A percentile compares a stretch with the other conserved stretches of the same genome.
phyloP scores from a whole-genome alignment of 2,113 vertebrate genomes.

The Megaceryle torquata region DNA sequence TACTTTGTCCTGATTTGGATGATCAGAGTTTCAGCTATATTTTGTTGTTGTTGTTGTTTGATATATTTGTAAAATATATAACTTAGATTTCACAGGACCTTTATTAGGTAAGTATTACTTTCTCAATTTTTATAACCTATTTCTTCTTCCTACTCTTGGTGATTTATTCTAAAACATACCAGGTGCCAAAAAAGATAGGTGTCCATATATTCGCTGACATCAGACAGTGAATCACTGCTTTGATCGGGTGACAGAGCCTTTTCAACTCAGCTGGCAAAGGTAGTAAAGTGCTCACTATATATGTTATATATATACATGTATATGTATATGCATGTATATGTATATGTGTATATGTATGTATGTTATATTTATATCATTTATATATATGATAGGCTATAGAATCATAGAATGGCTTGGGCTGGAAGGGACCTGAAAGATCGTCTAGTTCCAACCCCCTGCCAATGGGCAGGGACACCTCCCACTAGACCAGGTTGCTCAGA shows the following conservation, averaged over 20 bases:
- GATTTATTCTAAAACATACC: not conserved
- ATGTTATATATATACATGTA: no score
- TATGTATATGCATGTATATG: no score
- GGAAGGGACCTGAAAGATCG: no score
- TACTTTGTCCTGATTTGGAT: slow-evolving; percentile 24
- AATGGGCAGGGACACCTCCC: no score
- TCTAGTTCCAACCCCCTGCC: no score
- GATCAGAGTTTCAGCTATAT: not conserved
- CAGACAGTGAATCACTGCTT: not conserved
- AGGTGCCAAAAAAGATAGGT: not conserved
- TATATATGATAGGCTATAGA: not conserved
- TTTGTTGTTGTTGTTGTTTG: not conserved
- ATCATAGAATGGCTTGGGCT: no score
- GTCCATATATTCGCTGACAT: not conserved
- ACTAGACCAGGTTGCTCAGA: no score
- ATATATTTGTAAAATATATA: not conserved
- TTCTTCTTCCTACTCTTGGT: not conserved
- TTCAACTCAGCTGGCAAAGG: not conserved
- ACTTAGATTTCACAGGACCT: not conserved
- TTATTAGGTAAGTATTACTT: not conserved
- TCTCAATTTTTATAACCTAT: not conserved
- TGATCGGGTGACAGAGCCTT: not conserved
- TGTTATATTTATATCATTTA: no score
- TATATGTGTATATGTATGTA: no score
- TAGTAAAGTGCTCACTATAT: not conserved